Percentiles rank a stretch among this genome's conserved stretches.
These are phyloP conservation scores for Lethrus apterus DNA, from an alignment of 1,140 invertebrate species.

Conservation along the genomic window DNA sequence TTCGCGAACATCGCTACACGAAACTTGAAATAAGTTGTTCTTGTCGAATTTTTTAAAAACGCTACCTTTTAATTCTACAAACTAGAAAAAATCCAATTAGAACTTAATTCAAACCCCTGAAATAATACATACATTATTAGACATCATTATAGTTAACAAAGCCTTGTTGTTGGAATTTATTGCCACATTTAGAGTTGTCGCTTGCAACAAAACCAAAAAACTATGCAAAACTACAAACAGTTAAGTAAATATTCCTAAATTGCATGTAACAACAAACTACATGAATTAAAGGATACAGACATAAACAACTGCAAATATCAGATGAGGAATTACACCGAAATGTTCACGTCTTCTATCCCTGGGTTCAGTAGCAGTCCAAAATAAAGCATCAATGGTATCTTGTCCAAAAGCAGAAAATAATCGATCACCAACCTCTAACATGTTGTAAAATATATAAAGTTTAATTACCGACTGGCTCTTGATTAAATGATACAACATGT, in stretches of 20 bases:
- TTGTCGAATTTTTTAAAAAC: conserved; percentile 99
- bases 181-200: conserved; percentile 95
- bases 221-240: conserved; percentile 73
- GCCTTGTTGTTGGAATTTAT: conserved; percentile 99
- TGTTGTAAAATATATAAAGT: conserved; percentile 99
- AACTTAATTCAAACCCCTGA: not conserved
- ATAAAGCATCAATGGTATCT: conserved; percentile 93
- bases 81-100: conserved; percentile 54
- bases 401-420: conserved; percentile 97
- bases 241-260: conserved; percentile 45
- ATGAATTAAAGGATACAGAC: conserved; percentile 79
- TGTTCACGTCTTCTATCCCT: conserved; percentile 73
- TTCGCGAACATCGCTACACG: conserved; percentile 94
- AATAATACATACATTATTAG: conserved; percentile 85
- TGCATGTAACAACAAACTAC: no score
- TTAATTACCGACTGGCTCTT: conserved; percentile 99
- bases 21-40: conserved; percentile 93
- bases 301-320: conserved; percentile 84
- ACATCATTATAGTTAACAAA: conserved; percentile 97
- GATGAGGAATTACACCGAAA: conserved; percentile 80
- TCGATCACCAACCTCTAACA: conserved; percentile 95
- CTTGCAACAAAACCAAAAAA: conserved; percentile 86
- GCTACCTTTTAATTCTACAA: conserved; percentile 97
- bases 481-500: conserved; percentile 97
- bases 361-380: conserved; percentile 96